Evolutionary conservation across 1,140 invertebrate species (phyloP), one percentile per base, ranked within the genome.

Genomic region (Helicoverpa armigera): DNA sequence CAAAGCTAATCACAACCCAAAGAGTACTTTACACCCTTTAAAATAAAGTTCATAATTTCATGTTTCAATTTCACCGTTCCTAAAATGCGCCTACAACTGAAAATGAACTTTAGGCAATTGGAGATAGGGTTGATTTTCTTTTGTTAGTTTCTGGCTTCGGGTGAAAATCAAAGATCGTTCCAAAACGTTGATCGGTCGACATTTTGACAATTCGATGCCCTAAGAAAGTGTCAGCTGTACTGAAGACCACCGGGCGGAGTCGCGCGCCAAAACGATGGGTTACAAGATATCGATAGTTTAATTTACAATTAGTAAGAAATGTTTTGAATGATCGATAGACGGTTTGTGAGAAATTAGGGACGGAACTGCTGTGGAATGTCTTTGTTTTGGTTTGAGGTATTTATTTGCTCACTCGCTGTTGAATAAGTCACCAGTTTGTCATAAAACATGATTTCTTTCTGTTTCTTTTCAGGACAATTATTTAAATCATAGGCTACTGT

Each of bases 181-280:
- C 18, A 56, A 74, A 60, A 87, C 89, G 86, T 74, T 91, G 91
- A 93, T 91, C 84, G 91, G 87, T 87, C 86, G 91, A 93, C 92
- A 90, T 91, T 91, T 92, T 91, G 91, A 93, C 91, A 93, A 92
- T 93, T 91, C 90, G 86, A 88, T 91, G 87, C 90, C 81, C 82
- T 83, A 88, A 85, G 90, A 92, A 93, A 93, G 91, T 94, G 91
- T 91, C 92, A 92, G 88, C 80, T 84, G 82, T 81, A 82, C 81
- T 86, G 89, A 90, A 84, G 91, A 93, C 91, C 92, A 93, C 91
- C 92, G 78, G 84, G 90, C 72, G 84, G 82, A 81, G 87, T 87
- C 86, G 85, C 84, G 85, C 87, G 84, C 81, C 80, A 63, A 65
- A 73, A 79, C 43, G 87, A 90, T 87, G 72, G 81, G 80, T 79